phyloP scores from a whole-genome alignment of 2,113 vertebrate species.

The Syngnathus floridae region DNA sequence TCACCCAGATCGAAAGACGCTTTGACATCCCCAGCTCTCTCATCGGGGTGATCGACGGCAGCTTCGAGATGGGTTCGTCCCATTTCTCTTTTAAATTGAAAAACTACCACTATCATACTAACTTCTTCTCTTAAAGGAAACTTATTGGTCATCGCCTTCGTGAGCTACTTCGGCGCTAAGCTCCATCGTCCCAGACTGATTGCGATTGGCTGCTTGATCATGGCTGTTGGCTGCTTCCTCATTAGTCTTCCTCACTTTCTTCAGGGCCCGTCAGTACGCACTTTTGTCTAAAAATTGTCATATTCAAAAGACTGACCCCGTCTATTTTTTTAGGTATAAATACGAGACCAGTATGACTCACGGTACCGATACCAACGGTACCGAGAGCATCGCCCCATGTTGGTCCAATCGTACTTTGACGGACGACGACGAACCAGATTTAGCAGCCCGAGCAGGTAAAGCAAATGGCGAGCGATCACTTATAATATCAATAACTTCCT shows the following conservation, averaged over 20 bases:
- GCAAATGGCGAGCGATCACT: neutral
- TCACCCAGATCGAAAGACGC: slow-evolving; percentile 89
- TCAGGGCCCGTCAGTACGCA: slow-evolving; percentile 81
- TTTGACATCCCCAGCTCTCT: slow-evolving; percentile 83
- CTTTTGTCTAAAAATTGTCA: too few relatives aligned
- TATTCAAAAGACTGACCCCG: neutral
- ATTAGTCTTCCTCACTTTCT: slow-evolving; percentile 86
- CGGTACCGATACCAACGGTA: slow-evolving; percentile 41
- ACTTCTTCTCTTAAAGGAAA: slow-evolving; percentile 72
- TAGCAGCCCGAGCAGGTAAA: slow-evolving; percentile 44
- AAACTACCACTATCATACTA: neutral
- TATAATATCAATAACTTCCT: neutral
- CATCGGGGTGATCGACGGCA: slow-evolving; percentile 81
- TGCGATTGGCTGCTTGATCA: slow-evolving; percentile 82
- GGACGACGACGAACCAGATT: slow-evolving; percentile 3
- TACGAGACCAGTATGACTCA: slow-evolving; percentile 71
- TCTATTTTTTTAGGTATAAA: slow-evolving; percentile 58
- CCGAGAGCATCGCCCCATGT: slow-evolving; percentile 57
- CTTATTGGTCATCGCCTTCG: slow-evolving; percentile 84
- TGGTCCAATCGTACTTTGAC: slow-evolving; percentile 42
- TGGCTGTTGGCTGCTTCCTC: slow-evolving; percentile 79
- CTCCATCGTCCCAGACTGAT: slow-evolving; percentile 90
- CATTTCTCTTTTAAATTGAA: neutral
- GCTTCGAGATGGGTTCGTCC: slow-evolving; percentile 85
- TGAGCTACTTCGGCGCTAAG: slow-evolving; percentile 94